These are phyloP conservation scores for Drosophila busckii DNA, from an alignment of 1,140 invertebrate genomes.

Conservation along the genomic window DNA sequence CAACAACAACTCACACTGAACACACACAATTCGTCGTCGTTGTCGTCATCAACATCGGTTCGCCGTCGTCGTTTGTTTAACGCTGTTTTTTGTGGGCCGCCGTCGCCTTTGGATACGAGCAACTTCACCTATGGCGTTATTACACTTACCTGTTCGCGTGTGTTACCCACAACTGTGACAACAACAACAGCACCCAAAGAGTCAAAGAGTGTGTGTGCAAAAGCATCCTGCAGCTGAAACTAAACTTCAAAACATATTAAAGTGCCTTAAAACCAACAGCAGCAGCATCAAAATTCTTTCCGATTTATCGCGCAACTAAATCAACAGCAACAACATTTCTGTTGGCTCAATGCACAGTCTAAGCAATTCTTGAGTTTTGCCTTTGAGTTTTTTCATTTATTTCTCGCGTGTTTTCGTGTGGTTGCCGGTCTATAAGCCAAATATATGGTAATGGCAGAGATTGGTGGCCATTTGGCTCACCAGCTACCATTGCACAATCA, in stretches of 20 bases:
- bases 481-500: constrained; percentile 81
- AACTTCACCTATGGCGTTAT: constrained; percentile 23
- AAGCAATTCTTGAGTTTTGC: constrained; percentile 34
- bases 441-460: constrained; percentile 82
- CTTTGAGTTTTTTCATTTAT: constrained; percentile 12
- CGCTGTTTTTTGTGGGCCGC: constrained; percentile 22
- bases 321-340: constrained; percentile 11
- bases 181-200: constrained; percentile 21
- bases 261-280: constrained; percentile 57
- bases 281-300: background rate
- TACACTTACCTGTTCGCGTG: constrained; percentile 44
- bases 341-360: constrained; percentile 45
- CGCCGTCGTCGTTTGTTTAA: constrained; percentile 17
- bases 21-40: constrained; percentile 12
- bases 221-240: constrained; percentile 6
- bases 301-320: background rate
- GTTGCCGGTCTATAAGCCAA: constrained; percentile 68
- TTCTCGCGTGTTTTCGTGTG: constrained; percentile 51
- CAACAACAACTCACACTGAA: constrained; percentile 3
- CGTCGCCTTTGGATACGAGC: constrained; percentile 56
- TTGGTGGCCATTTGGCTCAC: constrained; percentile 82
- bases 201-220: constrained; percentile 27
- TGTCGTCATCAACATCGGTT: constrained; percentile 23
- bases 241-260: constrained; percentile 35
- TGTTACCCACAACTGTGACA: constrained; percentile 21